phyloP scores from a whole-genome alignment of 2,113 vertebrate genomes.

The Acrocephalus kingi region DNA sequence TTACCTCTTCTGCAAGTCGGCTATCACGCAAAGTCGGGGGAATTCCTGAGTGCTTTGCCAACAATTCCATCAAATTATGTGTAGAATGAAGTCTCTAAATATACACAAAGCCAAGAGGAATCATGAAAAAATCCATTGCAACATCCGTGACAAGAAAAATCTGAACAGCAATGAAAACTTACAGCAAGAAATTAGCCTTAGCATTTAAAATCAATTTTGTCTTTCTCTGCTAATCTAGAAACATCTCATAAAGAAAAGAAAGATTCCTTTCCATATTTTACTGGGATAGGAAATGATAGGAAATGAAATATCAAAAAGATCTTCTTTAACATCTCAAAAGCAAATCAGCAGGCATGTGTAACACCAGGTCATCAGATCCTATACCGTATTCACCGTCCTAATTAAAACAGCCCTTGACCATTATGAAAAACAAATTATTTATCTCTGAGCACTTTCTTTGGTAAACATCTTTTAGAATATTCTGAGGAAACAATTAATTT shows the following conservation, averaged over 20 bases:
- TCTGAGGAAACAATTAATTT: not conserved
- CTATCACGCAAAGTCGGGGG: constrained; percentile 92
- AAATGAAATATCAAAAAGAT: not conserved
- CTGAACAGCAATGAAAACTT: not conserved
- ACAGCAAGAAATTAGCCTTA: not conserved
- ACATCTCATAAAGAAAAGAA: not conserved
- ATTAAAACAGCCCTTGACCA: not conserved
- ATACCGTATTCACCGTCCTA: not conserved
- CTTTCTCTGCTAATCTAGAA: not conserved
- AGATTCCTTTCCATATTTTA: not conserved
- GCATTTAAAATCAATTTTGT: not conserved
- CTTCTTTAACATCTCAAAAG: not conserved
- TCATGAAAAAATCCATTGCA: not conserved
- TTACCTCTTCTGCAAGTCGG: constrained; percentile 92
- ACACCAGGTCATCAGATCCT: not conserved
- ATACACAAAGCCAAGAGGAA: constrained; percentile 14
- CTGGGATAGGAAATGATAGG: not conserved
- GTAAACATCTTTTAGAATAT: not conserved
- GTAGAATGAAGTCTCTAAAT: constrained; percentile 95
- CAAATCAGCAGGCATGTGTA: not conserved
- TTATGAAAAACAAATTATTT: not conserved
- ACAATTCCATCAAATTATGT: constrained; percentile 93
- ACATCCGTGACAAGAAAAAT: not conserved
- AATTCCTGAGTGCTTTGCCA: constrained; percentile 90
- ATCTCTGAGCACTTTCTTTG: not conserved